Base-by-base conservation (phyloP, 2,113 vertebrate species). In the Canis aureus region DNA sequence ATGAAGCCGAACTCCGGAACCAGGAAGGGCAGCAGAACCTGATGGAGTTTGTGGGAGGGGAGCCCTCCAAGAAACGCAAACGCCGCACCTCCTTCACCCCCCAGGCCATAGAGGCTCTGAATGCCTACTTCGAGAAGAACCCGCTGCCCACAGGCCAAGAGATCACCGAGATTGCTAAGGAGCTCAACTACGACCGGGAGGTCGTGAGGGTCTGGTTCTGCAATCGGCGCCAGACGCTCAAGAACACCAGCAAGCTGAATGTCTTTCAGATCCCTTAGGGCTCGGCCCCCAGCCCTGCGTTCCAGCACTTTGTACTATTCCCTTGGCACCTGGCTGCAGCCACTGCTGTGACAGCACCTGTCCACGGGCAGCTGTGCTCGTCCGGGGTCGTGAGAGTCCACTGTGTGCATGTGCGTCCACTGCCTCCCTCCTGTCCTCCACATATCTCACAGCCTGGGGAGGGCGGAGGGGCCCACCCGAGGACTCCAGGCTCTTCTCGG, bases 161-260 rank as follows among this genome's bases (percentile, higher is more conserved):
- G 98, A 99, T 99, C 97, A 99, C 99, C 0, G 99, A 99, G 96
- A 99, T 99, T 1, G 99, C 99, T 11, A 99, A 99, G 98, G 99
- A 99, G 99, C 99, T 99, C 82, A 99, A 99, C 98, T 99, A 99
- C 23, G 99, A 99, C 98, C 99, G 99, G 0, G 99, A 99, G 95
- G 99, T 99, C 0, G 99, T 99, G 15, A 98, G 99, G 3, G 99
- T 99, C 2, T 99, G 99, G 99, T 99, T 99, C 99, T 99, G 99
- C 99, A 99, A 99, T 98, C 99, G 99, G 91, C 99, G 99, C 82
- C 99, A 99, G 99, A 99, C 99, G 0, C 99, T 99, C 87, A 99
- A 99, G 96, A 99, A 99, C 99, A 99, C 99, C 51, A 99, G 99
- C 98, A 99, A 99, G 98, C 99, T 99, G 97, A 99, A 99, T 0